Evolutionary conservation across 2,888 invertebrate species (phyloP), one percentile per base, ranked within the genome.

Genomic region (Drosophila mercatorum): DNA sequence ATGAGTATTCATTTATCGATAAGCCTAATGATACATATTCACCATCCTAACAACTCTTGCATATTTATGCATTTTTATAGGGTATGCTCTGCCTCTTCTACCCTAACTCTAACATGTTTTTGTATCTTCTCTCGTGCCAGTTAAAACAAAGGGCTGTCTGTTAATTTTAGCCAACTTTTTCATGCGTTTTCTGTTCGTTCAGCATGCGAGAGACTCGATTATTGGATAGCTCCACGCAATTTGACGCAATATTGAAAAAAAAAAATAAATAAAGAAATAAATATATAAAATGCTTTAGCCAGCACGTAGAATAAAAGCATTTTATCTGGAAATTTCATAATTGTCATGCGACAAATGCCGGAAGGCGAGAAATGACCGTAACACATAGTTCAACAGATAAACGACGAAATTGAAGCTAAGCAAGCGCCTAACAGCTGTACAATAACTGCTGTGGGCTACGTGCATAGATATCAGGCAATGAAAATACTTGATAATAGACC

Each of bases 71-170:
- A 56, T 58, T 28, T 31, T 28, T 64, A 53, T 40, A 64, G 72
- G 60, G 64, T 74, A 71, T 77, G 51, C 34, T 17, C 17, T 71
- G 64, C 64, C 26, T 31, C 2, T 40, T 14, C 36, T 52, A 28
- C 7, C 14, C 4, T 49, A n/a, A 11, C 12, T 31, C n/a, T 17
- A 43, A 62, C n/a, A 38, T 53, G 38, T 14, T 47, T 52, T 47
- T 12, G 7, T 17, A 3, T 57, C 17, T 31, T 31, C 31, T 49
- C 10, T 47, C 31, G 34, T 56, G 65, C 34, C 69, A 63, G 75
- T 69, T 73, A 88, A 86, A 83, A 88, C 74, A 83, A 86, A 74
- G 72, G 77, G 80, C 59, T 75, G 70, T 68, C 76, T 55, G 63
- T 55, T 69, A 57, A 47, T 63, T 60, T 71, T 56, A 11, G 14